phyloP scores from a whole-genome alignment of 2,888 invertebrate species.

The Napeogenes sylphis region DNA sequence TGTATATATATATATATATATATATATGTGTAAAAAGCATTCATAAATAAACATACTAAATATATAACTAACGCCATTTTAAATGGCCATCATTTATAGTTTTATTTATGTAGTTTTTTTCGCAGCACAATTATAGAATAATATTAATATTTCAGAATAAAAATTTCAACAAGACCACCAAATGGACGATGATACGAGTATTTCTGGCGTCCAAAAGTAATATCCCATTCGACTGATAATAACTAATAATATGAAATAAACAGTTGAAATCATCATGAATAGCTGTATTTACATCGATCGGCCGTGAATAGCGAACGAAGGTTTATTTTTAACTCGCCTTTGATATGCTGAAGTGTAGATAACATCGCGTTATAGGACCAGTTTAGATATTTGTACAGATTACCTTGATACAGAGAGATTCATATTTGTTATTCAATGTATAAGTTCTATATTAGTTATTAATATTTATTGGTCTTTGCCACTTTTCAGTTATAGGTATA shows the following conservation, averaged over 20 bases:
- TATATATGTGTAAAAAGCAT: too few relatives aligned
- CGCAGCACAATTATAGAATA: too few relatives aligned
- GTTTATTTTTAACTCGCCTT: conserved; percentile 30
- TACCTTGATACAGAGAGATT: neutral
- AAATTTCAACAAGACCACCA: neutral
- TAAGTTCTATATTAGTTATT: neutral
- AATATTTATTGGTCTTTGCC: too few relatives aligned
- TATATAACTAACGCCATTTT: too few relatives aligned
- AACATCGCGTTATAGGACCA: conserved; percentile 21
- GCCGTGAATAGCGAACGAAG: conserved; percentile 26
- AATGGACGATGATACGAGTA: neutral
- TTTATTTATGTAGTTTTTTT: too few relatives aligned
- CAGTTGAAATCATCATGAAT: conserved; percentile 26
- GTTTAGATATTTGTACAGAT: conserved; percentile 7
- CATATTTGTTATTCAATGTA: neutral
- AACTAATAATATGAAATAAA: conserved; percentile 17
- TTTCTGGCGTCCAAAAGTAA: conserved; percentile 8
- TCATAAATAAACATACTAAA: too few relatives aligned
- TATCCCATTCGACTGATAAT: conserved; percentile 7
- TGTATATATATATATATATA: too few relatives aligned
- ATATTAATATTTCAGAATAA: neutral
- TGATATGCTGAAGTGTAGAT: conserved; percentile 34
- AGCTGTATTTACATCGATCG: conserved; percentile 23
- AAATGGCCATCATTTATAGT: too few relatives aligned
- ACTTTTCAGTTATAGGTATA: too few relatives aligned